These are phyloP conservation scores for Eutrigla gurnardus DNA, from an alignment of 2,797 vertebrate genomes.

Conservation along the genomic window DNA sequence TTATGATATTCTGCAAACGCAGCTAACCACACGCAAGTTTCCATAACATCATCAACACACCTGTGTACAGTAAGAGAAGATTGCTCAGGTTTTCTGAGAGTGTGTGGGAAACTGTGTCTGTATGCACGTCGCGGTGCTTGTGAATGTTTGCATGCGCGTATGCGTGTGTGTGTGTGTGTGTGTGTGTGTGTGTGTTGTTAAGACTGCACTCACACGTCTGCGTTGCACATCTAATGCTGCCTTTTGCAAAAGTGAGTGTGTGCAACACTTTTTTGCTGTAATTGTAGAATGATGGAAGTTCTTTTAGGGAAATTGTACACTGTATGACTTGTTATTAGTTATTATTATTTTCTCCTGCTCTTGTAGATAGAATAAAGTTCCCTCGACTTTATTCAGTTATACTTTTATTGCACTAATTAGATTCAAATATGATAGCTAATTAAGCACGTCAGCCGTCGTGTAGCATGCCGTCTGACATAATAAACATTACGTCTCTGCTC, in stretches of 20 bases:
- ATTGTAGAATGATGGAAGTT: neutral
- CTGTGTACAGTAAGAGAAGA: constrained; percentile 25
- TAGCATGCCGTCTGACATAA: neutral
- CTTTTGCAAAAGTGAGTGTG: neutral
- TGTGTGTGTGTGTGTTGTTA: neutral
- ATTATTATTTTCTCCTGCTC: neutral
- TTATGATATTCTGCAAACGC: constrained; percentile 28
- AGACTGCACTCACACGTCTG: neutral
- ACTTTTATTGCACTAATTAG: neutral
- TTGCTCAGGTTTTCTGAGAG: constrained; percentile 11
- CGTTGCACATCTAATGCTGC: neutral
- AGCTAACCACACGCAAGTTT: constrained; percentile 49
- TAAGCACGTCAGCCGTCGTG: neutral
- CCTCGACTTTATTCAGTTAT: neutral
- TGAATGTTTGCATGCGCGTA: constrained; percentile 10
- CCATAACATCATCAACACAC: constrained; percentile 39
- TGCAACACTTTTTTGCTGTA: neutral
- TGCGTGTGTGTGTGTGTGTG: constrained; percentile 23
- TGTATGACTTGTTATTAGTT: too few species aligned
- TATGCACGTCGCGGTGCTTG: constrained; percentile 20
- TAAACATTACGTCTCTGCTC: neutral
- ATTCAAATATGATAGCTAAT: neutral
- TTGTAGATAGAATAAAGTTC: neutral
- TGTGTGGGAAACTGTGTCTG: constrained; percentile 26
- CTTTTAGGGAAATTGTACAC: neutral